Base-by-base conservation (phyloP, 2,797 vertebrate species). In the Anguilla obscura region DNA sequence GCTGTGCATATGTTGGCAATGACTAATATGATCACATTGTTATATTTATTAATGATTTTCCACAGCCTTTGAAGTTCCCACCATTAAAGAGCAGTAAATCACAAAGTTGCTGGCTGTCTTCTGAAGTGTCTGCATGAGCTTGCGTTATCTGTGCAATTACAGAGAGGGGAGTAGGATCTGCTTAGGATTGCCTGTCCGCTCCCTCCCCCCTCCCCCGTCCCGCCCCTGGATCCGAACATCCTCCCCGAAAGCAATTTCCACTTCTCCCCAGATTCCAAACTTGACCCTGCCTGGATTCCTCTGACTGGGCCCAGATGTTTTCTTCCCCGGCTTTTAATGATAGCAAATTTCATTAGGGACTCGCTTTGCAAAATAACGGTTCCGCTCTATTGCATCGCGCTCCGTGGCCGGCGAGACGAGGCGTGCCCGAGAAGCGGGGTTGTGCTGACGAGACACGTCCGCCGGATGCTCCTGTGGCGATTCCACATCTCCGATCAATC, bases 121-220 rank as follows among this genome's bases (percentile, higher is more conserved):
- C 90, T 85, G 91, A 92, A 93, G 94, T 91, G 93, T 90, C 93
- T 94, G 92, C 92, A 91, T 93, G 93, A 93, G 93, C 93, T 94
- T 89, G 92, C 86, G 93, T 94, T 95, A 95, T 96, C 94, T 95
- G 88, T 92, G 93, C 94, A 95, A 96, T 95, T 95, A 95, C 92
- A 93, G 91, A 89, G 89, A 90, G 92, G 92, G 91, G 93, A 95
- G 93, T 71, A 76, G 90, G 93, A 94, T 95, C 93, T 95, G 92
- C 84, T 87, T 91, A 93, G 90, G 92, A 95, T 95, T 93, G 91
- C 92, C 92, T 92, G 93, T 93, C 93, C 93, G 87, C 93, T 40
- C 50, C 7, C 50, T 12, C 50, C 50, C 50, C 50, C 52, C 18
- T 24, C 93, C 93, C 92, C 93, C 90, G 50, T 10, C 60, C 82